Percentiles rank a stretch among this genome's conserved stretches.
phyloP scores from a whole-genome alignment of 2,797 vertebrate genomes.

The Decapterus maruadsi region DNA sequence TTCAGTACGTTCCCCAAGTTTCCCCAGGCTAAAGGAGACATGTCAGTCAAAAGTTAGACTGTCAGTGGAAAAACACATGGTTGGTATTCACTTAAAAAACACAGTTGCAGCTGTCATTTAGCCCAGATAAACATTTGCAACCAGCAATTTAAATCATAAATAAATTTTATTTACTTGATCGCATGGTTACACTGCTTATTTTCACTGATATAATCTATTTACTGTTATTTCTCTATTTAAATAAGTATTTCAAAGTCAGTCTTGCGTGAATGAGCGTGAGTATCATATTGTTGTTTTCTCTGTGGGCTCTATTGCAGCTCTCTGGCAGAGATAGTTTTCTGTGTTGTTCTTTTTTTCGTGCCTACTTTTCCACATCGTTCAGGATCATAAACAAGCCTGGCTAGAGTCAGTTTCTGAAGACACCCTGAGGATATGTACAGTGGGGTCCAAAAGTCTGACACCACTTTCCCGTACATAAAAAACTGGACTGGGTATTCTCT shows the following conservation, averaged over 20 bases:
- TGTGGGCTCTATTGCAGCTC: not conserved
- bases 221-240: not conserved
- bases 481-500: no score
- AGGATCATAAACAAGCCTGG: no score
- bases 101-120: not conserved
- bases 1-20: constrained; percentile 97
- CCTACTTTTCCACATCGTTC: no score
- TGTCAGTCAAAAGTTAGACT: constrained; percentile 45
- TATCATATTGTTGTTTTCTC: not conserved
- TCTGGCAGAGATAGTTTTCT: not conserved
- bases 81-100: not conserved
- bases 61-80: constrained; percentile 15
- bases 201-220: not conserved
- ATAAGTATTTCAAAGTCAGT: not conserved
- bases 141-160: not conserved
- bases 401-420: no score
- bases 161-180: not conserved
- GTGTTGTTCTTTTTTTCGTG: not conserved
- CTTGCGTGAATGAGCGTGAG: not conserved
- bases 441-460: no score
- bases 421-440: no score
- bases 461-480: no score
- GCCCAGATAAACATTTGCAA: not conserved
- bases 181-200: not conserved
- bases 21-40: constrained; percentile 90